Percentiles rank a stretch among this genome's conserved stretches.
phyloP scores from a whole-genome alignment of 2,888 invertebrate genomes.

The Tetanocera ferruginea region DNA sequence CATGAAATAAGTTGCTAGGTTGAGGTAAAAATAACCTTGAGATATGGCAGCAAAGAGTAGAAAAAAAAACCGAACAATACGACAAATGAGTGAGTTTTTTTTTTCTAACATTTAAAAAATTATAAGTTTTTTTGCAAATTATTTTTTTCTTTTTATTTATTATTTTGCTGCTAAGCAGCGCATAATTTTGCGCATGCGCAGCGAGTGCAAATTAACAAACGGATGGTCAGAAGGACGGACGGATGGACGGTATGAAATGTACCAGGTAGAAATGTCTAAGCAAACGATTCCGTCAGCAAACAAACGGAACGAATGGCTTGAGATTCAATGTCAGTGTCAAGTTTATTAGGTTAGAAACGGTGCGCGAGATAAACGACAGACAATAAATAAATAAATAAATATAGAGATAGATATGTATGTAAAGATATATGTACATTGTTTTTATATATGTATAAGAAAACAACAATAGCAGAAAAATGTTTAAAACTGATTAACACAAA shows the following conservation, averaged over 20 bases:
- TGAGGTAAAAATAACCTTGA: conserved; percentile 35
- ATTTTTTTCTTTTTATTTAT: background rate
- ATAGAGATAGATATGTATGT: background rate
- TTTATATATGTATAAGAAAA: too few species aligned
- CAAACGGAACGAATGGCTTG: conserved; percentile 27
- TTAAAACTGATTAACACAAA: background rate
- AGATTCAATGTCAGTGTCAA: conserved; percentile 55
- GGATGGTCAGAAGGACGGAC: conserved; percentile 13
- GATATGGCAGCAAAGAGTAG: background rate
- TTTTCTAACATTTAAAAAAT: conserved; percentile 6
- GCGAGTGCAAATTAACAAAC: conserved; percentile 29
- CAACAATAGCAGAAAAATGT: conserved; percentile 11
- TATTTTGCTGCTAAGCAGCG: background rate
- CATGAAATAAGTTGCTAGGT: conserved; percentile 24
- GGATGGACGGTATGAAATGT: background rate
- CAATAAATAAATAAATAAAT: background rate
- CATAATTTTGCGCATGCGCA: conserved; percentile 40
- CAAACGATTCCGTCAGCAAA: background rate
- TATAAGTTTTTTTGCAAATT: background rate
- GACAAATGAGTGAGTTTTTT: conserved; percentile 14
- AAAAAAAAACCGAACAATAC: conserved; percentile 13
- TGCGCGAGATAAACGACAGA: background rate
- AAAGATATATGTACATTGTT: background rate
- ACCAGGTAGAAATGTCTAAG: background rate
- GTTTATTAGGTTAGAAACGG: conserved; percentile 29